These are phyloP conservation scores for Rambutsinella grinnellia DNA, from an alignment of 2,888 invertebrate genomes.

Conservation along the genomic window DNA sequence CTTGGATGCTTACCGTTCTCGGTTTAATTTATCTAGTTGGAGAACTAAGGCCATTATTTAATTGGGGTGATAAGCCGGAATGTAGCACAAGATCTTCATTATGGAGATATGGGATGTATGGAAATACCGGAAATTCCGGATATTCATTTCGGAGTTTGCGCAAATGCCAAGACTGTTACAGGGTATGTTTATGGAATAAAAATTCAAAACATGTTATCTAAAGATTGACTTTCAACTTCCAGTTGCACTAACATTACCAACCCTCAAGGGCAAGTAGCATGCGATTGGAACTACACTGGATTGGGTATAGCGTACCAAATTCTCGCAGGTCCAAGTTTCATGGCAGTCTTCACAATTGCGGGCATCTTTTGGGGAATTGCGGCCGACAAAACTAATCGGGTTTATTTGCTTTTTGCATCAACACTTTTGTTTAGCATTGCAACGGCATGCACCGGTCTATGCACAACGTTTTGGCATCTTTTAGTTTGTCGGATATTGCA, in stretches of 20 bases:
- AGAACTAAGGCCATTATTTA: conserved; percentile 88
- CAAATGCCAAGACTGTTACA: conserved; percentile 73
- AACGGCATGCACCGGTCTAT: conserved; percentile 86
- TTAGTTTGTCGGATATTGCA: conserved; percentile 88
- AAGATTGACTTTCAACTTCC: neutral
- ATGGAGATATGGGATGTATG: conserved; percentile 88
- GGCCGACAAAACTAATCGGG: conserved; percentile 79
- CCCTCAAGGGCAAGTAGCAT: conserved; percentile 73
- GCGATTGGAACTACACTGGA: conserved; percentile 94
- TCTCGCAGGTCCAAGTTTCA: conserved; percentile 87
- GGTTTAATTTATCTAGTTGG: conserved; percentile 88
- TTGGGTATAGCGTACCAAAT: conserved; percentile 93
- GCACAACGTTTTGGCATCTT: conserved; percentile 90
- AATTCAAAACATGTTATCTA: neutral
- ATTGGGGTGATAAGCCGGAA: conserved; percentile 88
- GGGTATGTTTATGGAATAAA: conserved; percentile 70
- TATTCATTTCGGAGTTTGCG: conserved; percentile 70
- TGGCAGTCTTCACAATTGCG: conserved; percentile 89
- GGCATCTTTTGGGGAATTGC: conserved; percentile 88
- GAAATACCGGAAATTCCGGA: conserved; percentile 67
- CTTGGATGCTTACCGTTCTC: conserved; percentile 76
- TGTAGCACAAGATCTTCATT: conserved; percentile 86
- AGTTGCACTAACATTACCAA: conserved; percentile 49
- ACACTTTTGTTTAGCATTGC: conserved; percentile 86
- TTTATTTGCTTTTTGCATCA: conserved; percentile 81